A percentile compares a stretch with the other conserved stretches of the same genome.
Evolutionary conservation across 2,797 vertebrate species (phyloP).

Genomic region (Potorous gilbertii): DNA sequence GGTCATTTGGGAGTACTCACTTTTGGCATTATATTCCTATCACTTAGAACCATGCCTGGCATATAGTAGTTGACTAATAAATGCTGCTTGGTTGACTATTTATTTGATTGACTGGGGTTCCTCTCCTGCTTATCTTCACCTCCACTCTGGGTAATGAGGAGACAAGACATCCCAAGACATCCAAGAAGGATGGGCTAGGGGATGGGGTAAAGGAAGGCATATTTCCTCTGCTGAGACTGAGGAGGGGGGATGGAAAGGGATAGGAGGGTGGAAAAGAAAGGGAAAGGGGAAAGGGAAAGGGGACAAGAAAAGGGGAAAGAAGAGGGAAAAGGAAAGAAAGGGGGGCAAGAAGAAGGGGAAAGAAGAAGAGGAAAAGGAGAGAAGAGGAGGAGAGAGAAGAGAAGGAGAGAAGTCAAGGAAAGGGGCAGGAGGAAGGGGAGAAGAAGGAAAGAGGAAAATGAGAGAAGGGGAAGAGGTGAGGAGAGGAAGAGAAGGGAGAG

Average conservation of each 20-base stretch:
- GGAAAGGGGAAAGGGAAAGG: background rate
- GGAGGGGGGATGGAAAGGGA: too few relatives aligned
- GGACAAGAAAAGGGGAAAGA: too few relatives aligned
- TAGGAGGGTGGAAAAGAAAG: too few relatives aligned
- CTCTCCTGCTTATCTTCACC: background rate
- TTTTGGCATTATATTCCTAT: background rate
- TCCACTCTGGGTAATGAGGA: background rate
- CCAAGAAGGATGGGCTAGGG: background rate
- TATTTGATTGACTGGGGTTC: background rate
- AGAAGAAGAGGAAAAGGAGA: background rate
- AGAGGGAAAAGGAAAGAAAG: background rate
- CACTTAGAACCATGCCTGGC: background rate
- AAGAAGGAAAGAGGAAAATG: background rate
- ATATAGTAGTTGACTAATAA: background rate
- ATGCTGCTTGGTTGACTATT: background rate
- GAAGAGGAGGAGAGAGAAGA: background rate
- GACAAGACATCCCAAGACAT: background rate
- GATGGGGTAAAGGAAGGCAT: background rate
- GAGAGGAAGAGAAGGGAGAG: background rate
- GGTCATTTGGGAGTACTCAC: background rate
- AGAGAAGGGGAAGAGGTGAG: background rate
- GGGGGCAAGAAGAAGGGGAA: too few relatives aligned
- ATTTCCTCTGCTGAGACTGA: background rate
- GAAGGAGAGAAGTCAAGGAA: too few relatives aligned
- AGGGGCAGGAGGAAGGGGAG: too few relatives aligned